Evolutionary conservation across 2,888 invertebrate species (phyloP), one percentile per base, ranked within the genome.

Genomic region (Eupeodes latifasciatus): DNA sequence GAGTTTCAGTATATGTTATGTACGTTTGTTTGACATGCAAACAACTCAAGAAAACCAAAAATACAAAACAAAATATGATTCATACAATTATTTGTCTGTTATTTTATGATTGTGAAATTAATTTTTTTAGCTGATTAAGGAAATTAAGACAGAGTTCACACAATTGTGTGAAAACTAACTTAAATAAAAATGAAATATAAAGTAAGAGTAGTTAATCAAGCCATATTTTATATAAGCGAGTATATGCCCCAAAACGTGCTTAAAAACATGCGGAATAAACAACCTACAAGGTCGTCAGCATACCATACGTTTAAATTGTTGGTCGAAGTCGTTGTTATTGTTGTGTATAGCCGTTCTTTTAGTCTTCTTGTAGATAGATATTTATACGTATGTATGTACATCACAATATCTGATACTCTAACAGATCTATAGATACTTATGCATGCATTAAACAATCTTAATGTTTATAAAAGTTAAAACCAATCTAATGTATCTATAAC

Each of bases 361-460:
- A 34, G 34, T 59, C 34, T 27, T 34, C 14, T 59, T 59, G 14
- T 59, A 59, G 11, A 9, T 10, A 44, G 27, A 40, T 40, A 47
- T 10, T 47, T 47, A 12, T 47, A 47, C 47, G 0, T 47, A 47
- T 12, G 10, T 9, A 47, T 10, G 0, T 44, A 44, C 5, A 44
- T 44, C 6, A 44, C 6, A 9, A 7, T 57, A 34, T 44, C 19
- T 27, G 2, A 5, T 19, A 7, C 64, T 44, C 36, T 5, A 55
- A 55, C 5, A 66, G 64, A 66, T 66, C 64, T 49, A 66, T 49
- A 66, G 14, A 66, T 49, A 66, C 64, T 47, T 47, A 27, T 66
- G 64, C 14, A 66, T 66, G 47, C 27, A 66, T 66, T 12, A 47
- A 49, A 16, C 9, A 40, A 40, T 40, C 7, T 62, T 40, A 47